phyloP scores from a whole-genome alignment of 2,113 vertebrate species.

The Maccullochella peelii region DNA sequence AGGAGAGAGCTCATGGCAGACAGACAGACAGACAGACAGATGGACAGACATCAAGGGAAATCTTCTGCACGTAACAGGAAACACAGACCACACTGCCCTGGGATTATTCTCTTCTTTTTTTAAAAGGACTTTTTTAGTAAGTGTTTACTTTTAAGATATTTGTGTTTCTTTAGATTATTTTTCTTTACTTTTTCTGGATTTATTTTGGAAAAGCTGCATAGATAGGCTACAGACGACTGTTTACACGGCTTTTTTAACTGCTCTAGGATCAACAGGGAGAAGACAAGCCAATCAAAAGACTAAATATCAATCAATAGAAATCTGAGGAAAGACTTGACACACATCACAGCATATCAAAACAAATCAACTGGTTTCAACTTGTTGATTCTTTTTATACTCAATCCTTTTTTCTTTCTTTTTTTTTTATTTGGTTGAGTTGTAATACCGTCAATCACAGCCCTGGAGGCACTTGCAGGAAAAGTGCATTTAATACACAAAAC shows the following conservation, averaged over 20 bases:
- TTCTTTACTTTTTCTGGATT: slow-evolving; percentile 81
- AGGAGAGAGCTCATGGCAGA: slow-evolving; percentile 49
- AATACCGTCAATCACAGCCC: slow-evolving; percentile 79
- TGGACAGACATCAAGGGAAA: slow-evolving; percentile 39
- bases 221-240: slow-evolving; percentile 86
- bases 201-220: slow-evolving; percentile 80
- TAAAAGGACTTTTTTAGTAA: slow-evolving; percentile 80
- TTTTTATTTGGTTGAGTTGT: slow-evolving; percentile 72
- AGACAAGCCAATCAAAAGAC: slow-evolving; percentile 81
- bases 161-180: slow-evolving; percentile 74
- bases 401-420: neutral
- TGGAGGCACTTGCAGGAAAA: slow-evolving; percentile 94
- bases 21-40: slow-evolving; percentile 51
- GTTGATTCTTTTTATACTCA: slow-evolving; percentile 85
- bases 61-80: slow-evolving; percentile 51
- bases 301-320: slow-evolving; percentile 75
- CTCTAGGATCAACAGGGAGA: slow-evolving; percentile 87
- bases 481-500: slow-evolving; percentile 86
- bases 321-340: slow-evolving; percentile 83
- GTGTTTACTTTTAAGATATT: slow-evolving; percentile 78
- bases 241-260: slow-evolving; percentile 87
- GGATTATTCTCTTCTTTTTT: slow-evolving; percentile 78
- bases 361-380: slow-evolving; percentile 88
- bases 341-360: slow-evolving; percentile 83
- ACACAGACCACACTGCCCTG: slow-evolving; percentile 71